These are phyloP conservation scores for Sciaenops ocellatus DNA, from an alignment of 2,797 vertebrate species.

Conservation along the genomic window DNA sequence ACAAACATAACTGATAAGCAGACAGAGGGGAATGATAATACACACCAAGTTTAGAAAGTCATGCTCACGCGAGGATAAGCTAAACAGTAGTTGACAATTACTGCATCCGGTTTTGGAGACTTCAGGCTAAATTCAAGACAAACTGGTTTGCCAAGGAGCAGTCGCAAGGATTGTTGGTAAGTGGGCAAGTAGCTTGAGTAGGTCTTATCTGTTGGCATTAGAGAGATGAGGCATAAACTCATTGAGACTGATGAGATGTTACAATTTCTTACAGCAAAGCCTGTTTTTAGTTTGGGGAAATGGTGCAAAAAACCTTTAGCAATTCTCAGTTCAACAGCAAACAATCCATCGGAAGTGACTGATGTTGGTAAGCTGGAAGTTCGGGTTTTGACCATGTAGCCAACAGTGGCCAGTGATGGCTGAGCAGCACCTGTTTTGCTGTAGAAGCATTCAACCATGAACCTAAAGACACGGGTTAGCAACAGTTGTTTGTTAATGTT, in stretches of 20 bases:
- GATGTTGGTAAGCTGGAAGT: constrained; percentile 40
- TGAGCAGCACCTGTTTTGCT: background rate
- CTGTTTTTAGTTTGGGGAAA: background rate
- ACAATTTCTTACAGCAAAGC: background rate
- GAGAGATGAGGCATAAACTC: rapidly evolving
- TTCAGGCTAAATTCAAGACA: constrained; percentile 78
- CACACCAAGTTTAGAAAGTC: rapidly evolving
- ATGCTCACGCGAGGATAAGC: constrained; percentile 83
- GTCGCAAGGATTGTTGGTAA: constrained; percentile 69
- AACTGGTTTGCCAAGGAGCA: constrained; percentile 77
- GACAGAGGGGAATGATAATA: rapidly evolving
- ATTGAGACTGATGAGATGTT: background rate
- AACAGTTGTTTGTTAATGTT: background rate
- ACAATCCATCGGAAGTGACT: constrained; percentile 55
- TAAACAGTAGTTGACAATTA: constrained; percentile 84
- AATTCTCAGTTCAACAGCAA: constrained; percentile 75
- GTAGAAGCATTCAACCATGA: constrained; percentile 85
- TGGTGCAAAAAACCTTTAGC: constrained; percentile 68
- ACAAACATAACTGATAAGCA: rapidly evolving
- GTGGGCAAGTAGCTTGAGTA: constrained; percentile 67
- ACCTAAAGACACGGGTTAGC: constrained; percentile 52
- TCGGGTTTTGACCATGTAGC: constrained; percentile 79
- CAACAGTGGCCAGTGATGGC: constrained; percentile 56
- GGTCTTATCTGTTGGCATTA: constrained; percentile 63
- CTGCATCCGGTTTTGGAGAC: constrained; percentile 62